Base-by-base conservation (phyloP, 2,888 invertebrate genomes). In the Polietes domitor region DNA sequence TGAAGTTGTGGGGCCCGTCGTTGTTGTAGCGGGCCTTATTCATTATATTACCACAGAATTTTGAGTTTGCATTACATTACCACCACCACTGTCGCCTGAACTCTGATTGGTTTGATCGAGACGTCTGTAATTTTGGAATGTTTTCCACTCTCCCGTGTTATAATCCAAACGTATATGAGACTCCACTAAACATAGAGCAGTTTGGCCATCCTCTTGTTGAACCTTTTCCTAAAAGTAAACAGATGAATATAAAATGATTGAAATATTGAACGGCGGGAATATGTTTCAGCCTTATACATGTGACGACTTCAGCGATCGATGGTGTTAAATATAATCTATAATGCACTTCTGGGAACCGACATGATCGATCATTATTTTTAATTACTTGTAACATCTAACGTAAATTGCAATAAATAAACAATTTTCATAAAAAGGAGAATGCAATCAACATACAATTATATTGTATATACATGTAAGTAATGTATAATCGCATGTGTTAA, bases 121-220 rank as follows among this genome's bases (percentile, higher is more conserved):
- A 80, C 96, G 95, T 80, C 97, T 94, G 91, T 96, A 96, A 89
- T 98, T 98, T 92, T 98, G 97, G 88, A 98, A 96, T 88, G 96
- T 93, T 91, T 98, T 98, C 98, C 98, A 99, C 91, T 99, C 98
- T 32, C 99, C 99, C 75, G 97, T 98, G 90, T 97, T 97, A 93
- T 99, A 99, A 93, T 99, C 99, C 97, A 99, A 97, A 92, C 99
- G 98, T 95, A 99, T 99, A 92, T 98, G 98, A 86, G 97, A 98
- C 92, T 99, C 99, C 0, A 92, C 92, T 80, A 91, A 88, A 86
- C 92, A 92, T 65, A 91, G 87, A 21, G 94, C 93, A 88, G 95
- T 95, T 0, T 96, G 95, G 86, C 97, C 97, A 91, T 98, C 98
- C 0, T 96, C 94, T 90, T 98, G 97, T 12, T 95, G 94, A 0